A percentile compares a stretch with the other conserved stretches of the same genome.
Evolutionary conservation across 2,113 vertebrate species (phyloP).

Genomic region (Microcebus griseorufus): DNA sequence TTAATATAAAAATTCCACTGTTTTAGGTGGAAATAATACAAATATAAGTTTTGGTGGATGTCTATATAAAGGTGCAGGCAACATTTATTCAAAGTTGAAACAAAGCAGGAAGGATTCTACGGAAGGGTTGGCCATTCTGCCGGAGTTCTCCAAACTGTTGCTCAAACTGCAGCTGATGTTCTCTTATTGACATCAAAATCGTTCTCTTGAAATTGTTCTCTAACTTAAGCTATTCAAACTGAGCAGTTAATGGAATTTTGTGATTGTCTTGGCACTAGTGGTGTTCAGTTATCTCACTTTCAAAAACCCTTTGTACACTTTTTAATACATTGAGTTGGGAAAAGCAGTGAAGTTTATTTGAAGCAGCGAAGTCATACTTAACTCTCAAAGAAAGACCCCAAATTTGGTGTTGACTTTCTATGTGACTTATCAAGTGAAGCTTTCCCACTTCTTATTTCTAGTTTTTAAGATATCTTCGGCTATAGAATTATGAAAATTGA

Average conservation of each 20-base stretch:
- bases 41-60: background rate
- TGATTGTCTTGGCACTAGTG: background rate
- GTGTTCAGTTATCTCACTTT: background rate
- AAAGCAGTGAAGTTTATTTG: background rate
- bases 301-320: background rate
- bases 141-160: rapidly evolving
- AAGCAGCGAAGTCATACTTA: background rate
- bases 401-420: background rate
- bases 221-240: background rate
- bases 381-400: background rate
- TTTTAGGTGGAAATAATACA: background rate
- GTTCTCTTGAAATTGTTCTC: background rate
- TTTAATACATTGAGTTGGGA: background rate
- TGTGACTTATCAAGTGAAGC: background rate
- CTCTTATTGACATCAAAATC: background rate
- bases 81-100: background rate
- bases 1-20: background rate
- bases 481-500: background rate
- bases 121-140: too few relatives aligned
- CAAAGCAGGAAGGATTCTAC: rapidly evolving
- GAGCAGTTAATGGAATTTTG: background rate
- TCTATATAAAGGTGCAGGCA: background rate
- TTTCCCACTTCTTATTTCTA: background rate
- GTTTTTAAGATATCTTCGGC: background rate
- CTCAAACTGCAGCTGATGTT: background rate